Evolutionary conservation across 2,888 invertebrate species (phyloP), one percentile per base, ranked within the genome.

Genomic region (Agrochola lota): DNA sequence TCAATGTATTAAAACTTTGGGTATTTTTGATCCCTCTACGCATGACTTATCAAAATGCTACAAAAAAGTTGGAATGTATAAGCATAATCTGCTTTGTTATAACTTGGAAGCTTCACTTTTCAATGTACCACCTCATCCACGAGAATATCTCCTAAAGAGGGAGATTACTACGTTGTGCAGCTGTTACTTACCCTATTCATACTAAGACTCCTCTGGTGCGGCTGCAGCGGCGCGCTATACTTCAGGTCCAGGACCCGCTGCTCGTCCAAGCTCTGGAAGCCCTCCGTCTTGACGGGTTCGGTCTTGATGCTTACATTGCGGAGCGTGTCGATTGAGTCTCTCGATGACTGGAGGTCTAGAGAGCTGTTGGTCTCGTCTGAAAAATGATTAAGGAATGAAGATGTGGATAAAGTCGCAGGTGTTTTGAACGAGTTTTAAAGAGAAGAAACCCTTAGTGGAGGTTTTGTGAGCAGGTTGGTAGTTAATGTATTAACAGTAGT

Each of bases 261-360:
- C 73, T 96, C 96, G 49, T 96, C 96, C 81, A 94, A 76, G 46
- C 93, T 92, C 74, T 95, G 95, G 90, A 94, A 96, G 20, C 92
- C 88, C 76, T 96, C 96, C 9, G 89, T 91, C 87, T 95, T 95
- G 60, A 95, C 83, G 0, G 95, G 95, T 67, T 96, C 96, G 35
- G 95, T 93, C 90, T 96, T 96, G 64, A 96, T 95, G 59, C 95
- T 95, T 59, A 96, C 96, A 68, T 96, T 96, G 12, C 96, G 94
- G 2, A 96, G 94, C 0, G 96, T 96, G 88, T 96, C 96, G 72
- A 96, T 96, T 20, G 96, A 96, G 73, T 96, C 96, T 11, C 96
- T 90, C 0, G 96, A 96, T 2, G 96, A 96, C 75, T 96, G 96
- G 62, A 96, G 91, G 85, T 96, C 96, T 15, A 95, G 83, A 0